phyloP scores from a whole-genome alignment of 2,113 vertebrate genomes.

The Ceuthmochares aereus region DNA sequence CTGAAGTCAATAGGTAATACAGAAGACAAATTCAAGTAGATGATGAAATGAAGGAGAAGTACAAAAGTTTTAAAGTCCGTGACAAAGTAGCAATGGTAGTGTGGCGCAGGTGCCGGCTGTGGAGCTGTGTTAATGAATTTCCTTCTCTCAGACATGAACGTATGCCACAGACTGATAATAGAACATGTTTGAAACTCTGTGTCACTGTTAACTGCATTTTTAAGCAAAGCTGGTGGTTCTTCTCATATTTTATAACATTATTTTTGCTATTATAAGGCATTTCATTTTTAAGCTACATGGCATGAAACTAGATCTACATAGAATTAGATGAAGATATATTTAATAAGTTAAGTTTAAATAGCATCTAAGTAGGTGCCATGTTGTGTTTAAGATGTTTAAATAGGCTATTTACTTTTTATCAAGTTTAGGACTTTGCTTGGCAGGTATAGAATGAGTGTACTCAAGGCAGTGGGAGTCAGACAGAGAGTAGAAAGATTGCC shows the following conservation, averaged over 20 bases:
- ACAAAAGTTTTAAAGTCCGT: background rate
- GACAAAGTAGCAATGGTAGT: background rate
- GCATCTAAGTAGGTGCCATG: slow-evolving; percentile 5
- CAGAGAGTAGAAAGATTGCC: background rate
- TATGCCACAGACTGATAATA: background rate
- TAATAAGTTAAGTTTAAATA: slow-evolving; percentile 23
- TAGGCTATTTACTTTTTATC: slow-evolving; percentile 29
- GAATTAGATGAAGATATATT: background rate
- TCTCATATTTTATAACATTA: background rate
- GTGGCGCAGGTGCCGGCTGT: background rate
- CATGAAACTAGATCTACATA: background rate
- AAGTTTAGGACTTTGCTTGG: slow-evolving; percentile 6
- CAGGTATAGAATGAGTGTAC: background rate
- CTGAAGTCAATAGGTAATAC: background rate
- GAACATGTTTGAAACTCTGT: background rate
- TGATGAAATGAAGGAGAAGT: background rate
- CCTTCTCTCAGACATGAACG: background rate
- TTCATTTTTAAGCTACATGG: background rate
- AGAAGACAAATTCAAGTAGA: background rate
- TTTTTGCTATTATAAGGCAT: background rate
- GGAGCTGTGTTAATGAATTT: background rate
- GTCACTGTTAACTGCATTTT: background rate
- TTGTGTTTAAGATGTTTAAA: slow-evolving; percentile 46
- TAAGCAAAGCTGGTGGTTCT: background rate
- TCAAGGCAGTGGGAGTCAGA: background rate